phyloP scores from a whole-genome alignment of 2,888 invertebrate species.

The Oxycera nigricornis region DNA sequence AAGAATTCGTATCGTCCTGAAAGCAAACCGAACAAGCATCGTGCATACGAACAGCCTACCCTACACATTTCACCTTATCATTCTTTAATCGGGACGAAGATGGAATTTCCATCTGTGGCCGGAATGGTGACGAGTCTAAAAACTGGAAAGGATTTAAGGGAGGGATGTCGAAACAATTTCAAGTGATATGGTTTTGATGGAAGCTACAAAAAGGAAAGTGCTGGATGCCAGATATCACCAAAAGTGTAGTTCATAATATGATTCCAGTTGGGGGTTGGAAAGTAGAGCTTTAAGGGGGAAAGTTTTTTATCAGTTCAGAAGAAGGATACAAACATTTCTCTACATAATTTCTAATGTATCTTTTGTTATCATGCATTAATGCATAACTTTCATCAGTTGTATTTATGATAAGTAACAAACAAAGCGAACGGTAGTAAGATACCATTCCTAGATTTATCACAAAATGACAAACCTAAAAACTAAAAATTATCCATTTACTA shows the following conservation, averaged over 20 bases:
- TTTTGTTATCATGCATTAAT: no score
- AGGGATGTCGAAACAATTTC: not conserved
- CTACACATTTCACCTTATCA: slow-evolving; percentile 14
- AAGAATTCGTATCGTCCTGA: not conserved
- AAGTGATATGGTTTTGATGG: slow-evolving; percentile 7
- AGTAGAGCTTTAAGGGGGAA: not conserved
- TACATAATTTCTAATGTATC: no score
- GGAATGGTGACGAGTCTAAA: not conserved
- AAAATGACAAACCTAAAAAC: no score
- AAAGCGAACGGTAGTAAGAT: no score
- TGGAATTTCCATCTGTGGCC: not conserved
- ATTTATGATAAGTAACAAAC: no score
- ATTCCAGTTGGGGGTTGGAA: not conserved
- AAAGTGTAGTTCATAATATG: not conserved
- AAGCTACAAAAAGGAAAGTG: slow-evolving; percentile 11
- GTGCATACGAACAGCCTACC: not conserved
- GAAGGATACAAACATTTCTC: no score
- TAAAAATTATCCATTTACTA: no score
- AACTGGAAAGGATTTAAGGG: not conserved
- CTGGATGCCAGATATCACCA: not conserved
- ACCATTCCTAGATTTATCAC: no score
- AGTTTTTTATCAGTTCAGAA: no score
- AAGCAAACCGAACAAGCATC: not conserved
- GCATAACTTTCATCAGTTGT: no score
- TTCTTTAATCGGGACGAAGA: not conserved